These are phyloP conservation scores for Phyllotis vaccarum DNA, from an alignment of 2,797 vertebrate species.

Conservation along the genomic window DNA sequence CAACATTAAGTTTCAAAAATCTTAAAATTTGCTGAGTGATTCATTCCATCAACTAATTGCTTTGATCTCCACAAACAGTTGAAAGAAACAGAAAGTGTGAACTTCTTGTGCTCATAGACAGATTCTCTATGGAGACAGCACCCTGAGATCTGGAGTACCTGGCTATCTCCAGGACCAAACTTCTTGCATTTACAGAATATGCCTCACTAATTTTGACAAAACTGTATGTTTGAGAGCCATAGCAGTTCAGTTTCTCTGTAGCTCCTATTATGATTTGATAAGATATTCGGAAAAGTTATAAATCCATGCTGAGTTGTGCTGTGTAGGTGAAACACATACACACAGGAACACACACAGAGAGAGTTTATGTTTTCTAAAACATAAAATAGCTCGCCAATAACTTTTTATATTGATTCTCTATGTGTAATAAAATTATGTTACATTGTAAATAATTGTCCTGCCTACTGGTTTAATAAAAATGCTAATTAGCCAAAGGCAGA, in stretches of 20 bases:
- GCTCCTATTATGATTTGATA: background rate
- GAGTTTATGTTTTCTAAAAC: background rate
- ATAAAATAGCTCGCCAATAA: background rate
- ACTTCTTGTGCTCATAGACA: background rate
- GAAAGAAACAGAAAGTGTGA: constrained; percentile 28
- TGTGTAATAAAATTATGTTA: too few relatives aligned
- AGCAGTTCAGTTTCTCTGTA: background rate
- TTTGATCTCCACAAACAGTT: constrained; percentile 69
- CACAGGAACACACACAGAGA: background rate
- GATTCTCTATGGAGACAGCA: background rate
- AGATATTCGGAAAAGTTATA: background rate
- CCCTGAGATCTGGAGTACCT: background rate
- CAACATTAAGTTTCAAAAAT: constrained; percentile 34
- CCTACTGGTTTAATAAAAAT: too few relatives aligned
- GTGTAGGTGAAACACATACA: background rate
- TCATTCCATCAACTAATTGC: constrained; percentile 66
- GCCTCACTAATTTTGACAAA: background rate
- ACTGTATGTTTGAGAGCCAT: background rate
- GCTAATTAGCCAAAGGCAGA: too few relatives aligned
- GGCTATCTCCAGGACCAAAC: background rate
- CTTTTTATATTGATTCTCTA: background rate
- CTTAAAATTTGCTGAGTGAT: constrained; percentile 65
- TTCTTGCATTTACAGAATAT: background rate
- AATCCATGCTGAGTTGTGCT: background rate
- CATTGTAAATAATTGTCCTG: too few relatives aligned